A percentile compares a stretch with the other conserved stretches of the same genome.
Conservation (phyloP, 2,888 invertebrate species). For the Trichopoda pennipes region DNA sequence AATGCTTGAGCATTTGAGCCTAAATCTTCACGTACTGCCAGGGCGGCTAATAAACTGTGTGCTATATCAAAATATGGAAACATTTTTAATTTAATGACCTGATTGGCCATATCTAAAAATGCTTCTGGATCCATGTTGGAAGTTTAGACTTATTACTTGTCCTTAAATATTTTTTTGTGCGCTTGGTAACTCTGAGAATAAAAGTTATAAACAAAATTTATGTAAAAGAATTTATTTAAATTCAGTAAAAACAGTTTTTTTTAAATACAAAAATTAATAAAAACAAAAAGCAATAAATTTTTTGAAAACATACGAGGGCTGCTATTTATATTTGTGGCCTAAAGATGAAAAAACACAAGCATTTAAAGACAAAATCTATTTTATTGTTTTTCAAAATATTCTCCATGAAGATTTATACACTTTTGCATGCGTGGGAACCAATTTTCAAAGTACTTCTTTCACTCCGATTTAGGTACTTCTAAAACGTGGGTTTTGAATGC, state of each 20-base stretch:
- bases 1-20: slow-evolving; percentile 94
- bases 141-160: slow-evolving; percentile 27
- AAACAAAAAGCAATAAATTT: no score
- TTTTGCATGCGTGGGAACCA: no score
- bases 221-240: background rate
- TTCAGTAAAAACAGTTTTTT: no score
- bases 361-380: no score
- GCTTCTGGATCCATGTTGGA: slow-evolving; percentile 94
- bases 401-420: no score
- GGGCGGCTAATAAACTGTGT: slow-evolving; percentile 95
- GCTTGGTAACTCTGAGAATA: slow-evolving; percentile 29
- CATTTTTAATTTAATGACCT: slow-evolving; percentile 99
- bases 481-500: no score
- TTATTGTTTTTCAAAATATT: no score
- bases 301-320: no score
- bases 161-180: slow-evolving; percentile 10
- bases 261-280: background rate
- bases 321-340: no score
- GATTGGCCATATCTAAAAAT: slow-evolving; percentile 98
- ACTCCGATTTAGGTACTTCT: no score
- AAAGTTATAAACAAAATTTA: background rate
- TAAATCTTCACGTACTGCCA: slow-evolving; percentile 97
- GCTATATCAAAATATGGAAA: slow-evolving; percentile 99
- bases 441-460: no score
- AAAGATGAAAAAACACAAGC: no score